Percentiles rank a stretch among this genome's conserved stretches.
These are phyloP conservation scores for Aselliscus stoliczkanus DNA, from an alignment of 2,797 vertebrate genomes.

Conservation along the genomic window DNA sequence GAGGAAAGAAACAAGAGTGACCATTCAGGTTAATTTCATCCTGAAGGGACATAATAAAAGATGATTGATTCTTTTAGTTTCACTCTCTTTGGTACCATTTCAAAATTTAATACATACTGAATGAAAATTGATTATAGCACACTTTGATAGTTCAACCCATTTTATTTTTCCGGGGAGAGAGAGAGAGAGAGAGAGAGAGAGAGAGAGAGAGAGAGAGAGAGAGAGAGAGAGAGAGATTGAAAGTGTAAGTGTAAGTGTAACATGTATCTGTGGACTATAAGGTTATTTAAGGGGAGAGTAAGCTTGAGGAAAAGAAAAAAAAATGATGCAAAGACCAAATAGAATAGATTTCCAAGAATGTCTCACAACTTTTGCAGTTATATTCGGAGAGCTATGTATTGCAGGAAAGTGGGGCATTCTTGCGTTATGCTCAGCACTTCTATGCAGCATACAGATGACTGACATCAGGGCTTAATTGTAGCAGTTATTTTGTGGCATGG, in stretches of 20 bases:
- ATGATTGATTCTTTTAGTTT: conserved; percentile 32
- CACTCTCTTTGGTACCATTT: background rate
- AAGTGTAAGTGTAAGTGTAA: background rate
- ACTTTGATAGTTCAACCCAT: background rate
- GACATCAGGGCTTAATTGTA: background rate
- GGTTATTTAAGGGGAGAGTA: conserved; percentile 60
- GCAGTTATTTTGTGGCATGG: background rate
- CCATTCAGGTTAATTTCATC: background rate
- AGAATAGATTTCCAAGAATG: conserved; percentile 61
- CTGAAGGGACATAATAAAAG: background rate
- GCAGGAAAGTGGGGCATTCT: conserved; percentile 51
- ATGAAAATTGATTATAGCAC: background rate
- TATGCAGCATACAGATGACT: background rate
- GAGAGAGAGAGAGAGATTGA: background rate
- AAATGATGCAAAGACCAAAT: background rate
- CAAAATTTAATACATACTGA: conserved; percentile 27
- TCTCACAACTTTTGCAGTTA: conserved; percentile 55
- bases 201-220: no score
- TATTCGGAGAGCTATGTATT: conserved; percentile 67
- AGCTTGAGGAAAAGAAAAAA: background rate
- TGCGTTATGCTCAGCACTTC: conserved; percentile 23
- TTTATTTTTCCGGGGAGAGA: background rate
- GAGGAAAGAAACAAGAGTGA: background rate
- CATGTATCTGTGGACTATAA: background rate
- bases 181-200: background rate